Evolutionary conservation across 2,797 vertebrate genomes (phyloP).

Genomic region (Falco concolor): DNA sequence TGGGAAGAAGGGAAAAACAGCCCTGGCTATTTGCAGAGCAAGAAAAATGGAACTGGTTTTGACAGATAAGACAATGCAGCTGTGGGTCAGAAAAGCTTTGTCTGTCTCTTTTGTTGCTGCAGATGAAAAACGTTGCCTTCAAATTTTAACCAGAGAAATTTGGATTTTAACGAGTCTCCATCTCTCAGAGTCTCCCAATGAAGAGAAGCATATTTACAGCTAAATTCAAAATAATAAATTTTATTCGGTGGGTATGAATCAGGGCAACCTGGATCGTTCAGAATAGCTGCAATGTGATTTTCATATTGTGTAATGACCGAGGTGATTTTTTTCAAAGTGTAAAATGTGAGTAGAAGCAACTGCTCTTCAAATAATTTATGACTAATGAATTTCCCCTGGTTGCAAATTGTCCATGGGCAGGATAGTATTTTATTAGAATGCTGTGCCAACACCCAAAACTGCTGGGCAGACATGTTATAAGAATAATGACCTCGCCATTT

Average conservation of each 20-base stretch:
- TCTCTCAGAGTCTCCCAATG: not conserved
- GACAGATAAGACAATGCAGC: constrained; percentile 10
- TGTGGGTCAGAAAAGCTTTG: not conserved
- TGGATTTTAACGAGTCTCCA: not conserved
- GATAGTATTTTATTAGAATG: not conserved
- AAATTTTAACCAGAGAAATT: not conserved
- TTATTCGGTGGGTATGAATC: too few relatives aligned
- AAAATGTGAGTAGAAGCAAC: not conserved
- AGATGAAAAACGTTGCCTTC: not conserved
- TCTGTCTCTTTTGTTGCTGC: not conserved
- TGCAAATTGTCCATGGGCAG: not conserved
- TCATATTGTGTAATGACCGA: not conserved
- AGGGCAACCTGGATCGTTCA: too few relatives aligned
- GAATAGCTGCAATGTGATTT: not conserved
- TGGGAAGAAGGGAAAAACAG: not conserved
- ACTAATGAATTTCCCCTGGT: not conserved
- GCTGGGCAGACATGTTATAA: not conserved
- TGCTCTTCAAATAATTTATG: not conserved
- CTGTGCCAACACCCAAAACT: not conserved
- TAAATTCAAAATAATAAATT: not conserved
- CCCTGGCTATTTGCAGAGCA: not conserved
- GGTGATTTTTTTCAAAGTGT: not conserved
- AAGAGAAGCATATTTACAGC: constrained; percentile 4
- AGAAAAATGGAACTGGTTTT: constrained; percentile 5
- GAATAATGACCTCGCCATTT: not conserved